Conservation (phyloP, 2,113 vertebrate genomes). For the Triplophysa rosa region DNA sequence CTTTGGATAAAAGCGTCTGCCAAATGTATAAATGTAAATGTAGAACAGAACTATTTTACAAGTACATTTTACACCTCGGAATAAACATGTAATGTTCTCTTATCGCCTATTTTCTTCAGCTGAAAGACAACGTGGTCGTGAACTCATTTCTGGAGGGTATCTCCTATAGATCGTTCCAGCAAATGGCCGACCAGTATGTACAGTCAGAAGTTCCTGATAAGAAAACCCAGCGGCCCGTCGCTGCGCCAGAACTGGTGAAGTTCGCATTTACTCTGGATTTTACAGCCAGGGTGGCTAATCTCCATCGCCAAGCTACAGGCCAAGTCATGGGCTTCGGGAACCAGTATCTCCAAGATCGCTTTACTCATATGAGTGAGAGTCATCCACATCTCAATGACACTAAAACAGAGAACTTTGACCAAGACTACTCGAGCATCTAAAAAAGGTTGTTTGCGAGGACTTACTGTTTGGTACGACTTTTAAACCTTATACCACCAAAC, state of each 20-base stretch:
- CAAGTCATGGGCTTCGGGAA: constrained; percentile 82
- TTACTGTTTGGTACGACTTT: background rate
- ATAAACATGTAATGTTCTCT: background rate
- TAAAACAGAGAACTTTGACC: background rate
- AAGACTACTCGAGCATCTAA: constrained; percentile 12
- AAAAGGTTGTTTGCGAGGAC: background rate
- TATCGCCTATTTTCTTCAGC: constrained; percentile 63
- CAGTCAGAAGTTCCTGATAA: constrained; percentile 56
- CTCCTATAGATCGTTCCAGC: constrained; percentile 81
- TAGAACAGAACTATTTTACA: no score
- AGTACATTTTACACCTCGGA: background rate
- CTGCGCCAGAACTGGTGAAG: constrained; percentile 72
- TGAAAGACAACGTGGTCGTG: constrained; percentile 74
- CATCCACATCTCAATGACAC: constrained; percentile 55
- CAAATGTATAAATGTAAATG: no score
- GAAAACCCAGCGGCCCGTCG: background rate
- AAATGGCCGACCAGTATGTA: constrained; percentile 77
- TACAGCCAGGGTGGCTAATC: constrained; percentile 74
- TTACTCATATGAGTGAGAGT: constrained; percentile 62
- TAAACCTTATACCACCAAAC: background rate
- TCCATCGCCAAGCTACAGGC: constrained; percentile 72
- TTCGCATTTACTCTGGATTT: constrained; percentile 79
- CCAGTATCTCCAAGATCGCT: constrained; percentile 74
- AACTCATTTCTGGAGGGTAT: constrained; percentile 74
- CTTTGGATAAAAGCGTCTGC: no score